Evolutionary conservation across 2,113 vertebrate species (phyloP), one percentile per base, ranked within the genome.

Genomic region (Gambusia holbrooki): DNA sequence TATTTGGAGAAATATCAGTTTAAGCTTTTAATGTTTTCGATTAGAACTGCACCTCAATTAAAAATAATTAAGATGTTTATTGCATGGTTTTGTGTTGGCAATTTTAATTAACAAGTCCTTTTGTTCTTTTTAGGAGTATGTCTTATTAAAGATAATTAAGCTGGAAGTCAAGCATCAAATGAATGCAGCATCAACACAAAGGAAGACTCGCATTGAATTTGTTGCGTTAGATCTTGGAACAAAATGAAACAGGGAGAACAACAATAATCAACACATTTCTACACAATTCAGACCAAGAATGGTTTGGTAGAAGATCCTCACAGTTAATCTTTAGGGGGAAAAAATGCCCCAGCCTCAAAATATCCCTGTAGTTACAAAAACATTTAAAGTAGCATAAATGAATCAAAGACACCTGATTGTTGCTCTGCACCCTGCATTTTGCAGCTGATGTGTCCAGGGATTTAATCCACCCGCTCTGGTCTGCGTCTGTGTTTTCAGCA

Each of bases 131-230:
- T 58, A 42, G 29, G 32, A 70, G 64, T 62, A 30, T 54, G 30
- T 66, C 30, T 70, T 37, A 71, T 70, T 77, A 17, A 74, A 51
- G 32, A 67, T 73, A 60, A 81, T 76, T 76, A 60, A 77, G 73
- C 3, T 62, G 28, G 32, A 73, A 69, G 37, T 66, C 27, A 71
- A 69, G 70, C 60, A 76, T 74, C 54, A 74, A 75, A 85, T 87
- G 27, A 84, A 71, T 64, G 27, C 19, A n/a, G 45, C 67, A 62
- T 67, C 35, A 54, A 69, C 67, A 80, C 73, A 75, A 70, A 76
- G 9, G n/a, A 60, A 66, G 27, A 10, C 72, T 65, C 12, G 0
- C 27, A 73, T 73, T 66, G 7, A 71, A 32, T 77, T 66, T 74
- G 62, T 3, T 1, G 15, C 19, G 37, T 77, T 84, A 73, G 9